Evolutionary conservation across 2,113 vertebrate genomes (phyloP).

Genomic region (Eulacestoma nigropectus): DNA sequence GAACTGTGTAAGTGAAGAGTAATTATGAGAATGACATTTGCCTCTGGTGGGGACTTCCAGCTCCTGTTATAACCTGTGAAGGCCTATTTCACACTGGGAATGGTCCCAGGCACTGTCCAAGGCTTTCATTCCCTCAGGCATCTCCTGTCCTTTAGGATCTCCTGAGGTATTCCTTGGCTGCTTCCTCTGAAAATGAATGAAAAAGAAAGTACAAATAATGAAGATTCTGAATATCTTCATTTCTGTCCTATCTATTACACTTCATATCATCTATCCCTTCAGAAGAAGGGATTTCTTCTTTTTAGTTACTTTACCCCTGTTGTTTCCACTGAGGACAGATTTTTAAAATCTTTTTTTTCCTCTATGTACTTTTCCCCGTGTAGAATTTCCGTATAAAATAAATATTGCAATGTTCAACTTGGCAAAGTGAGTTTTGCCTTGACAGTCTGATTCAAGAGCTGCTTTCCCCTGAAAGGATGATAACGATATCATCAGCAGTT

Average conservation of each 20-base stretch:
- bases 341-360: neutral
- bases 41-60: neutral
- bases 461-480: neutral
- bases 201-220: neutral
- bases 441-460: neutral
- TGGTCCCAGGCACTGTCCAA: neutral
- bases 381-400: neutral
- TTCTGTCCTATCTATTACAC: neutral
- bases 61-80: neutral
- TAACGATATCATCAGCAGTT: neutral
- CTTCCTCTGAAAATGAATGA: neutral
- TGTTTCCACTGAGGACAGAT: neutral
- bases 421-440: neutral
- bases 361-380: fast-evolving
- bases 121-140: neutral
- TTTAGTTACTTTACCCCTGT: neutral
- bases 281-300: neutral
- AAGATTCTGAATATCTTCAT: neutral
- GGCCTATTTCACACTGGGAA: neutral
- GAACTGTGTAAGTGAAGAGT: neutral
- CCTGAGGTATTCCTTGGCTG: neutral
- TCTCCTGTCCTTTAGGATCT: neutral
- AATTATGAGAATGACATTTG: neutral
- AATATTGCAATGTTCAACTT: neutral
- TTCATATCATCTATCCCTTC: neutral